These are phyloP conservation scores for Drosophila subpulchrella DNA, from an alignment of 1,140 invertebrate genomes.

Conservation along the genomic window DNA sequence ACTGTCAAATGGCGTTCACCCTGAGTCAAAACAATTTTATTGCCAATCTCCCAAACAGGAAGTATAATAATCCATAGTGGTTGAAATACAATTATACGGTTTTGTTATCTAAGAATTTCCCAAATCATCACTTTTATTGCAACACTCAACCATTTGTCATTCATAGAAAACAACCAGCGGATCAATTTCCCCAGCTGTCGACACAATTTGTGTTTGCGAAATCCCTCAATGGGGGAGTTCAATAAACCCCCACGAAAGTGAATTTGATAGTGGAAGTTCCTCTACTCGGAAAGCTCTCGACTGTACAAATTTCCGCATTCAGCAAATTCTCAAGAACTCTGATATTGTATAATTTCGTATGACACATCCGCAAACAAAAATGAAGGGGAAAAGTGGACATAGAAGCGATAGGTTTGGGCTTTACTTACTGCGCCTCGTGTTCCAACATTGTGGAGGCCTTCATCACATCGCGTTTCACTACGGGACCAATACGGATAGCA, in stretches of 20 bases:
- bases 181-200: constrained; percentile 17
- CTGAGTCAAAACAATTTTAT: background rate
- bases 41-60: constrained; percentile 1
- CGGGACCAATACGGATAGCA: constrained; percentile 99
- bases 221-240: constrained; percentile 29
- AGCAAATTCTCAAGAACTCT: constrained; percentile 47
- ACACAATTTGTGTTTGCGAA: constrained; percentile 12
- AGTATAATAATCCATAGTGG: background rate
- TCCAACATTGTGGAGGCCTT: constrained; percentile 99
- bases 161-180: constrained; percentile 23
- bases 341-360: constrained; percentile 22
- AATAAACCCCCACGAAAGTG: constrained; percentile 40
- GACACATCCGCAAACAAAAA: constrained; percentile 21
- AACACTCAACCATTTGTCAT: constrained; percentile 2
- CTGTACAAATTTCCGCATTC: constrained; percentile 35
- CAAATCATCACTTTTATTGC: background rate
- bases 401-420: constrained; percentile 12
- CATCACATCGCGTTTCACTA: constrained; percentile 99
- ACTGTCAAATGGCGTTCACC: too few species aligned
- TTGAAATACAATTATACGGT: background rate
- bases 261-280: constrained; percentile 44
- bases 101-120: background rate
- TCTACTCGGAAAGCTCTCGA: constrained; percentile 1
- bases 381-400: constrained; percentile 6
- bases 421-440: constrained; percentile 96